Conservation (phyloP, 2,797 vertebrate genomes). For the Tokudaia tokunoshimensis region DNA sequence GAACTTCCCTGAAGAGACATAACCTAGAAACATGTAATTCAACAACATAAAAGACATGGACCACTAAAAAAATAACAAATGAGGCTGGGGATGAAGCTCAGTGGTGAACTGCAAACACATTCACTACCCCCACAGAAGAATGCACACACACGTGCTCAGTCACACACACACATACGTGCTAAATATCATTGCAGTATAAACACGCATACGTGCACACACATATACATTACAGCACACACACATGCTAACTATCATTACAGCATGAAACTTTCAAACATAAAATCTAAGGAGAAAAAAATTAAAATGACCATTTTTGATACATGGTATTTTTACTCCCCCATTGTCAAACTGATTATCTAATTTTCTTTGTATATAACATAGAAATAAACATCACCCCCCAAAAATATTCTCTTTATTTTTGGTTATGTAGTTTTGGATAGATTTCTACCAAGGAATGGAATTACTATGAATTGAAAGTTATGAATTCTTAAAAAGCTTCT, state of each 20-base stretch:
- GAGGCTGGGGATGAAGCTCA: neutral
- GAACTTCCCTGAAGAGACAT: conserved; percentile 49
- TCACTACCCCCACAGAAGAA: neutral
- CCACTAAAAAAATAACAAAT: conserved; percentile 3
- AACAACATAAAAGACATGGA: conserved; percentile 50
- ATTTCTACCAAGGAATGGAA: conserved; percentile 1
- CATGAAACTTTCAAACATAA: conserved; percentile 34
- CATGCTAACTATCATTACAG: neutral
- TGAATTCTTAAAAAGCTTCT: conserved; percentile 13
- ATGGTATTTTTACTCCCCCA: neutral
- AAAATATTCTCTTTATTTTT: conserved; percentile 31
- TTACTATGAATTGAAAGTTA: conserved; percentile 18
- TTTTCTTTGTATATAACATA: conserved; percentile 47
- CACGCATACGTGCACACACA: neutral
- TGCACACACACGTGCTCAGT: neutral
- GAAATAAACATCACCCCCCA: conserved; percentile 8
- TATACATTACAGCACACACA: neutral
- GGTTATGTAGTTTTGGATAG: neutral
- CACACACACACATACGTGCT: neutral
- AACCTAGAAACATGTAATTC: conserved; percentile 49
- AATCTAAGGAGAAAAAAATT: conserved; percentile 13
- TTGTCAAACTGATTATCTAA: neutral
- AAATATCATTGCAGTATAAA: no score
- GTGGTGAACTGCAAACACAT: neutral
- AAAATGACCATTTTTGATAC: conserved; percentile 16